Conservation (phyloP, 2,797 vertebrate species). For the Fundulus diaphanus region DNA sequence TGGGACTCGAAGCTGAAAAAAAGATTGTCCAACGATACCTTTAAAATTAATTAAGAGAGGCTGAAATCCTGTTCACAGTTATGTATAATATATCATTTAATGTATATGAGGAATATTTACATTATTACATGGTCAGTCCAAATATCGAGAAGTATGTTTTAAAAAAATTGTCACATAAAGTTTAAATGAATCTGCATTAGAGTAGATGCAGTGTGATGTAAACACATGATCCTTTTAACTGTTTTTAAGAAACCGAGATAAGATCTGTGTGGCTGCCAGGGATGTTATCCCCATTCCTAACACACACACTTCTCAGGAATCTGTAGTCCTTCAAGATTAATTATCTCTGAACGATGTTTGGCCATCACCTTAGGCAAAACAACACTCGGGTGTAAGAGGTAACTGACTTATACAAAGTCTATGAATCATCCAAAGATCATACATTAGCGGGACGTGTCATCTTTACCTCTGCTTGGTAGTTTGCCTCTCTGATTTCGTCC, state of each 20-base stretch:
- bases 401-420: neutral
- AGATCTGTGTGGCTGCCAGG: conserved; percentile 66
- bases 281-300: conserved; percentile 40
- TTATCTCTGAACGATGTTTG: conserved; percentile 61
- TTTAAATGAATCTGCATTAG: conserved; percentile 31
- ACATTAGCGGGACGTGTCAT: conserved; percentile 19
- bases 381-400: conserved; percentile 30
- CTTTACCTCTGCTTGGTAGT: conserved; percentile 1
- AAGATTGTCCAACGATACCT: too few species aligned
- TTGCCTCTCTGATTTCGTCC: neutral
- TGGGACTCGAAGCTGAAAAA: too few species aligned
- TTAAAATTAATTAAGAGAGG: neutral
- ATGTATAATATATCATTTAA: neutral
- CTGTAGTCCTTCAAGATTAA: conserved; percentile 42
- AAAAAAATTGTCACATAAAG: conserved; percentile 2
- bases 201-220: conserved; percentile 21
- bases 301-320: conserved; percentile 45
- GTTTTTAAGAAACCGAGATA: conserved; percentile 61
- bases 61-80: neutral
- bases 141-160: neutral
- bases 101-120: neutral
- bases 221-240: conserved; percentile 48
- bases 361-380: conserved; percentile 59
- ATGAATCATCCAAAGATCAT: conserved; percentile 8
- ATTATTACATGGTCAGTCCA: neutral